Conservation (phyloP, 92 coral and sea anemone species). For the Paramuricea clavata region DNA sequence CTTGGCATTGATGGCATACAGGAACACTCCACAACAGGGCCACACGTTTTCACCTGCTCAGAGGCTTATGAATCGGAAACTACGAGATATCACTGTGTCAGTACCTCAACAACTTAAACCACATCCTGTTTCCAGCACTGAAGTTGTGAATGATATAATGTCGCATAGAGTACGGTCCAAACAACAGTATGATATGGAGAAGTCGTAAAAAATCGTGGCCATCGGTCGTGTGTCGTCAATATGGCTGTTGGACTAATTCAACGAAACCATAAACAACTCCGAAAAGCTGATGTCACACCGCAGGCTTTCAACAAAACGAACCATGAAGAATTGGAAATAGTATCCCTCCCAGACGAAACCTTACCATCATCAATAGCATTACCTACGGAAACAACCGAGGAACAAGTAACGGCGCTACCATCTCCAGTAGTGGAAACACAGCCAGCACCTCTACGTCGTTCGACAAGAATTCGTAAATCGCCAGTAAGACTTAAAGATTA, state of each 20-base stretch:
- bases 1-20: slow-evolving; percentile 62
- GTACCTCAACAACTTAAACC: too few species aligned
- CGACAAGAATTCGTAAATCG: slow-evolving; percentile 52
- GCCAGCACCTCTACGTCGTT: slow-evolving; percentile 31
- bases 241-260: slow-evolving; percentile 48
- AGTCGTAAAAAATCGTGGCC: slow-evolving; percentile 36
- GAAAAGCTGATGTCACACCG: slow-evolving; percentile 39
- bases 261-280: slow-evolving; percentile 53
- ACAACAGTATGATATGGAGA: slow-evolving; percentile 40
- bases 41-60: slow-evolving; percentile 69
- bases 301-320: background rate
- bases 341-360: slow-evolving; percentile 28
- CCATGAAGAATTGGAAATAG: slow-evolving; percentile 42
- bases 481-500: slow-evolving; percentile 54
- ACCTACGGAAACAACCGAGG: slow-evolving; percentile 24
- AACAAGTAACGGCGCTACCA: slow-evolving; percentile 33
- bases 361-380: background rate
- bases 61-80: slow-evolving; percentile 48
- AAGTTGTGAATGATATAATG: slow-evolving; percentile 14
- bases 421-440: background rate
- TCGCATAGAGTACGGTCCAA: slow-evolving; percentile 23
- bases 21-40: slow-evolving; percentile 68
- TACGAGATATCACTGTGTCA: slow-evolving; percentile 56
- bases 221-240: slow-evolving; percentile 45
- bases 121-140: slow-evolving; percentile 37